Percentiles rank a stretch among this genome's conserved stretches.
Conservation (phyloP, 2,797 vertebrate species). For the Bovichtus diacanthus region DNA sequence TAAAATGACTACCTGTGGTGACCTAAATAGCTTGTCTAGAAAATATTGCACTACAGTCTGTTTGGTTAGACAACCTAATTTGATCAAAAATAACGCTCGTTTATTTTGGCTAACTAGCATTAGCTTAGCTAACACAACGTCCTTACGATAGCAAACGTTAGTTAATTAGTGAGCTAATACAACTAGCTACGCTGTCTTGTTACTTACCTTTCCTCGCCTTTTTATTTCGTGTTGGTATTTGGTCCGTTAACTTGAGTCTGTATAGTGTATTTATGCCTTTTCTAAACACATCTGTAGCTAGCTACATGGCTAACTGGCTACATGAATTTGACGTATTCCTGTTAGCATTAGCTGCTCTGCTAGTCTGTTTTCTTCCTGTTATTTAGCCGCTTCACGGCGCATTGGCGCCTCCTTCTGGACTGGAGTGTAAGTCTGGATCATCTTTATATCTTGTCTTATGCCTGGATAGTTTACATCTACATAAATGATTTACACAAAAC, state of each 20-base stretch:
- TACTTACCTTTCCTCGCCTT: conserved; percentile 56
- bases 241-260: not conserved
- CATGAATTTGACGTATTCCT: conserved; percentile 9
- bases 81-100: not conserved
- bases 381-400: not conserved
- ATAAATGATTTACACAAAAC: not conserved
- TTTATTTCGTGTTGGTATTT: not conserved
- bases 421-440: not conserved
- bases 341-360: conserved; percentile 61
- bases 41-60: rapidly evolving
- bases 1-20: rapidly evolving
- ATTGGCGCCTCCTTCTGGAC: conserved; percentile 46
- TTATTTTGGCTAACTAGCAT: conserved; percentile 21
- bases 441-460: not conserved
- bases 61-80: not conserved
- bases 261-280: not conserved
- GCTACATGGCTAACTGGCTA: conserved; percentile 57
- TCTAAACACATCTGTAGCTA: not conserved
- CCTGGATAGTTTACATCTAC: not conserved
- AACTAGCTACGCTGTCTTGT: not conserved
- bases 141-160: not conserved
- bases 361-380: conserved; percentile 43
- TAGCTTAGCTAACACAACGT: conserved; percentile 38
- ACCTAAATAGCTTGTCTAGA: rapidly evolving
- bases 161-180: conserved; percentile 8